Evolutionary conservation across 1,140 invertebrate species (phyloP).

Genomic region (Drosophila watanabei): DNA sequence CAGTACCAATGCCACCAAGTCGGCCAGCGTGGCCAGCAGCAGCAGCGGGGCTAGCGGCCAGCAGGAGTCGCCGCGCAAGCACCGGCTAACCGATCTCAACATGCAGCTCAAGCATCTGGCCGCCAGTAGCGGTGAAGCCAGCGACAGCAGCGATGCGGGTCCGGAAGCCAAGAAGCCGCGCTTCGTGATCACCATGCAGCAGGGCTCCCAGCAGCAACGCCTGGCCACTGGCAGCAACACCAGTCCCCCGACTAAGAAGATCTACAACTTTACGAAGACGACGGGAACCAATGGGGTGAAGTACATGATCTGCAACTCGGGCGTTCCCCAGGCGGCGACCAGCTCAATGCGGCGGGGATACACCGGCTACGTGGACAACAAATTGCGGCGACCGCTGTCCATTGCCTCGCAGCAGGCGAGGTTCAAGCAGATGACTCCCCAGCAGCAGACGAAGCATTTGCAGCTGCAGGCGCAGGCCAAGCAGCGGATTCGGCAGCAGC

Average conservation of each 20-base stretch:
- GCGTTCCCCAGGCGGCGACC: constrained; percentile 37
- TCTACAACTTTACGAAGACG: constrained; percentile 64
- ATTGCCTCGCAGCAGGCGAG: constrained; percentile 38
- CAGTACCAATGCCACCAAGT: constrained; percentile 10
- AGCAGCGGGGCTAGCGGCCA: constrained; percentile 11
- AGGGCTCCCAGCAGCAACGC: constrained; percentile 10
- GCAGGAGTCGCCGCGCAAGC: constrained; percentile 48
- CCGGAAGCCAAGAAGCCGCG: constrained; percentile 75
- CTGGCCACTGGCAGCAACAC: constrained; percentile 5
- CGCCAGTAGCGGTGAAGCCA: constrained; percentile 36
- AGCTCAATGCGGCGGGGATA: constrained; percentile 66
- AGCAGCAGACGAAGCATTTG: constrained; percentile 54
- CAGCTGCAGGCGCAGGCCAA: constrained; percentile 61
- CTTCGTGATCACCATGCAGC: constrained; percentile 60
- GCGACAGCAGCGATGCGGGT: constrained; percentile 44
- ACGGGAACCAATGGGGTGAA: constrained; percentile 52
- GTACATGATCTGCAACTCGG: constrained; percentile 67
- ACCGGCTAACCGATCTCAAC: constrained; percentile 73
- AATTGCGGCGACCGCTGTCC: constrained; percentile 29
- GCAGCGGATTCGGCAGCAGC: constrained; percentile 44
- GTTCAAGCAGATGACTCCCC: constrained; percentile 40
- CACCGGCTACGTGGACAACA: constrained; percentile 57
- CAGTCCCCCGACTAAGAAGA: constrained; percentile 37
- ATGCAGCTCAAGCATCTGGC: constrained; percentile 60
- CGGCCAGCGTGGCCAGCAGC: constrained; percentile 7